Percentiles rank a stretch among this genome's conserved stretches.
Evolutionary conservation across 2,888 invertebrate species (phyloP).

Genomic region (Catonia carolina): DNA sequence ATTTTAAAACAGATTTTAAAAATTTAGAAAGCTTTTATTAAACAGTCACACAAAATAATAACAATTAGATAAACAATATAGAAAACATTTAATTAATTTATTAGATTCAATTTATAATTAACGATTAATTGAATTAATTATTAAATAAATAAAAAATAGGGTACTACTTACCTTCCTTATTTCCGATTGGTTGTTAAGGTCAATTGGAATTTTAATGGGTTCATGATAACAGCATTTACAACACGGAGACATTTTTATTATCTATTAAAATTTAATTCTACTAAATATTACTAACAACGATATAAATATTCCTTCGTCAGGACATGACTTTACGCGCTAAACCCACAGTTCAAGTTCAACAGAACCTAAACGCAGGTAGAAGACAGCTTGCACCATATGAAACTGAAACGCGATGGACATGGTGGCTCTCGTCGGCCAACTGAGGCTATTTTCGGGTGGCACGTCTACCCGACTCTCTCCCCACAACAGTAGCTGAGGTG

Average conservation of each 20-base stretch:
- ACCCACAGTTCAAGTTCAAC: constrained; percentile 4
- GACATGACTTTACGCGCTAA: neutral
- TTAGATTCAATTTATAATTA: no score
- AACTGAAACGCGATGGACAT: constrained; percentile 9
- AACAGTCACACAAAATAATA: no score
- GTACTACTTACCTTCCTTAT: constrained; percentile 71
- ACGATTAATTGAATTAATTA: no score
- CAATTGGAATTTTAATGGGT: constrained; percentile 70
- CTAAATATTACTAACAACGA: no score
- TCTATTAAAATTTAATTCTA: no score
- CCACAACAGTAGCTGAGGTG: no score
- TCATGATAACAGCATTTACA: constrained; percentile 38
- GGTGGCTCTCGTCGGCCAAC: constrained; percentile 8
- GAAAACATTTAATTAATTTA: no score
- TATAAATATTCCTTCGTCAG: neutral
- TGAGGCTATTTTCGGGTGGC: constrained; percentile 2
- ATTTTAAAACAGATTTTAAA: no score
- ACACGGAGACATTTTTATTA: neutral
- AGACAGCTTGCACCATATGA: neutral
- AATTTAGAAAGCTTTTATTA: no score
- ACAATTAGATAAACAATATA: no score
- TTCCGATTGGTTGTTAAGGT: constrained; percentile 68
- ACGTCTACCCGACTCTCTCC: no score
- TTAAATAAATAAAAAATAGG: no score
- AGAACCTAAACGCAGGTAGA: constrained; percentile 7